Conservation (phyloP, 2,888 invertebrate genomes). For the Patella pellucida region DNA sequence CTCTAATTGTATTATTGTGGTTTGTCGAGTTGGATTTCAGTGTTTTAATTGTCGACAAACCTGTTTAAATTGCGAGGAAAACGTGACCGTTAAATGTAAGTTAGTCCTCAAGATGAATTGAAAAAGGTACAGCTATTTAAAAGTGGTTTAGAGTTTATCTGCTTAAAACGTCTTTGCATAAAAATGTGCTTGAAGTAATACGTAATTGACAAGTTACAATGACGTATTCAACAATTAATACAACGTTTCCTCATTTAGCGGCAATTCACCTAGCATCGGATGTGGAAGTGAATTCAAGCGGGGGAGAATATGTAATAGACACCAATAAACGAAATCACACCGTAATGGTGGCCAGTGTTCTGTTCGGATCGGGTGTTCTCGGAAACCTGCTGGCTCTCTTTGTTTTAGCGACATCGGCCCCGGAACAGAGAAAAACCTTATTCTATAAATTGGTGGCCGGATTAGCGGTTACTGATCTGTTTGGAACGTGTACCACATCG, state of each 20-base stretch:
- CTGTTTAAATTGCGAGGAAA: no score
- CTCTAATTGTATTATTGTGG: no score
- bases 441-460: slow-evolving; percentile 70
- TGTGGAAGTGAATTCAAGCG: not conserved
- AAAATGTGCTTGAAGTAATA: no score
- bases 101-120: no score
- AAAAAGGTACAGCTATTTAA: no score
- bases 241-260: not conserved
- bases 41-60: no score
- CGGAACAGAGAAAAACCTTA: slow-evolving; percentile 62
- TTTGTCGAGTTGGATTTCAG: no score
- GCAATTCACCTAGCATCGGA: not conserved
- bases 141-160: no score
- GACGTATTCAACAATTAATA: not conserved
- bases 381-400: slow-evolving; percentile 69
- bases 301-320: not conserved
- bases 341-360: slow-evolving; percentile 46
- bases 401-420: slow-evolving; percentile 58
- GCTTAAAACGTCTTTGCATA: no score
- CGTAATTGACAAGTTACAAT: not conserved
- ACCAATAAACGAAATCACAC: slow-evolving; percentile 22
- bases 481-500: slow-evolving; percentile 67
- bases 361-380: slow-evolving; percentile 59
- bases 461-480: slow-evolving; percentile 67
- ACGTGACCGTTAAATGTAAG: no score